Evolutionary conservation across 2,888 invertebrate genomes (phyloP).

Genomic region (Caradrina kadenii): DNA sequence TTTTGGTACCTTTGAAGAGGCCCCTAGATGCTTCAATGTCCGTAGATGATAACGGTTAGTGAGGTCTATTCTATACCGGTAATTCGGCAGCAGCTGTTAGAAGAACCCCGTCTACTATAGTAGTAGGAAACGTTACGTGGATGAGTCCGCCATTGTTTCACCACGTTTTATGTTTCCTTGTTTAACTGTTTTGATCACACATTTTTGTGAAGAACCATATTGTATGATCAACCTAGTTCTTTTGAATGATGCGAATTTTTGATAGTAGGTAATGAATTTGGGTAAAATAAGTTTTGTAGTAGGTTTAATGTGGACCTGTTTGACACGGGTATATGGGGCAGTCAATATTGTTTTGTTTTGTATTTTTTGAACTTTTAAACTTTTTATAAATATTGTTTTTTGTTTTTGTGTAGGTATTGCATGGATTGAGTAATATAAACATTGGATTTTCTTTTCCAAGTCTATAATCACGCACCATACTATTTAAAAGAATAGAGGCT

Average conservation of each 20-base stretch:
- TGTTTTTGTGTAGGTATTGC: no score
- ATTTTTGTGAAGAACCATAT: slow-evolving; percentile 60
- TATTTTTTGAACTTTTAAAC: no score
- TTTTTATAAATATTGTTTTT: no score
- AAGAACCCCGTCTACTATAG: slow-evolving; percentile 17
- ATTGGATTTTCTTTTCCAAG: no score
- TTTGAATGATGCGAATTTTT: slow-evolving; percentile 33
- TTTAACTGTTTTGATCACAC: slow-evolving; percentile 51
- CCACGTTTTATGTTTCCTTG: slow-evolving; percentile 50
- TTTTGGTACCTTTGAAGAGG: no score
- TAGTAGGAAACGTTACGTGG: slow-evolving; percentile 61
- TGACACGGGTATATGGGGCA: no score
- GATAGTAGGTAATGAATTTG: neutral
- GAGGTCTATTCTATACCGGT: rapidly evolving
- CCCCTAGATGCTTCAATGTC: no score
- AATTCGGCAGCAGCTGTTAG: slow-evolving; percentile 13
- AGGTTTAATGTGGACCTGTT: neutral
- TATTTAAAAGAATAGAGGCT: no score
- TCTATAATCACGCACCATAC: no score
- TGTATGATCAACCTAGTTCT: slow-evolving; percentile 57
- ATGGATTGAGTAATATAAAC: no score
- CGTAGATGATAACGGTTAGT: neutral
- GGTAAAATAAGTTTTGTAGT: neutral
- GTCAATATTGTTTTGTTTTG: no score
- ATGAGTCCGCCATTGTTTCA: slow-evolving; percentile 57